These are phyloP conservation scores for Gonatopus flavifemur DNA, from an alignment of 1,140 invertebrate species.

Conservation along the genomic window DNA sequence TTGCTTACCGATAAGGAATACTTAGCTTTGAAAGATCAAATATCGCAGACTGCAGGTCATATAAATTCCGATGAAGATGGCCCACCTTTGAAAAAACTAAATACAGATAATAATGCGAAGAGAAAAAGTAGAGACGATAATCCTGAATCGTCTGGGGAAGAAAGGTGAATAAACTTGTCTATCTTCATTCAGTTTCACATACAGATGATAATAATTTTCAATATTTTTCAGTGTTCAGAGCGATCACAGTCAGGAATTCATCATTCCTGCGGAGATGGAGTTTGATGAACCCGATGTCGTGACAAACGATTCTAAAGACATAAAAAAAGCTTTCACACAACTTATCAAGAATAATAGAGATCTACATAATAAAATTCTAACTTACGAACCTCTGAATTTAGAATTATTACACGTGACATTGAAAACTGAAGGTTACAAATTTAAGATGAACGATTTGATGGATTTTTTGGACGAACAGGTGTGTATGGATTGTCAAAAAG, in stretches of 20 bases:
- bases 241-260: not conserved
- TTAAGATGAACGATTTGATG: slow-evolving; percentile 47
- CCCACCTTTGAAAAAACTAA: slow-evolving; percentile 21
- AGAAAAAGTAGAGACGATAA: not conserved
- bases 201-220: slow-evolving; percentile 6
- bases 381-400: slow-evolving; percentile 56
- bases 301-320: slow-evolving; percentile 7
- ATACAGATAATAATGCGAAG: not conserved
- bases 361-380: slow-evolving; percentile 51
- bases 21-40: slow-evolving; percentile 3
- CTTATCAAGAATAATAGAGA: slow-evolving; percentile 42
- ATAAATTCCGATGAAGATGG: slow-evolving; percentile 27
- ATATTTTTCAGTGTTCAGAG: slow-evolving; percentile 8
- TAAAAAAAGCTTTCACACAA: slow-evolving; percentile 41
- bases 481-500: too few species aligned
- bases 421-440: slow-evolving; percentile 49
- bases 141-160: slow-evolving; percentile 2
- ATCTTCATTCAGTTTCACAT: slow-evolving; percentile 6
- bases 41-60: slow-evolving; percentile 1
- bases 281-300: slow-evolving; percentile 20
- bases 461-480: slow-evolving; percentile 59
- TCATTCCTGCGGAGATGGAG: slow-evolving; percentile 30
- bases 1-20: slow-evolving; percentile 15
- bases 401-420: slow-evolving; percentile 45
- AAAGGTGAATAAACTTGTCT: too few species aligned